Conservation (phyloP, 2,888 invertebrate species). For the Exocentrus adspersus region DNA sequence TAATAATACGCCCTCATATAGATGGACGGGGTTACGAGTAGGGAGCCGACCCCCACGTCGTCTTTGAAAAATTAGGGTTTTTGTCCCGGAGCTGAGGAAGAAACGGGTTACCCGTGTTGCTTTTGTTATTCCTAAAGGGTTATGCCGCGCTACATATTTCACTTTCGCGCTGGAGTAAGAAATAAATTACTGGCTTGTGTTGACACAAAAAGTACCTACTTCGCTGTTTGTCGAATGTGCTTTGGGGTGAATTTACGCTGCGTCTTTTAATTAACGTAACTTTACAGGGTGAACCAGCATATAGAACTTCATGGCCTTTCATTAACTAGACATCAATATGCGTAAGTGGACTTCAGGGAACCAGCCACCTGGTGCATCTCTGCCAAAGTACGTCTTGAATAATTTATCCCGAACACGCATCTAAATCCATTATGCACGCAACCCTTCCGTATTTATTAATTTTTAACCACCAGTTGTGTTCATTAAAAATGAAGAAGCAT, state of each 20-base stretch:
- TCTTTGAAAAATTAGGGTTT: constrained; percentile 19
- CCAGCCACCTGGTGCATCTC: neutral
- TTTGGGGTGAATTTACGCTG: too few species aligned
- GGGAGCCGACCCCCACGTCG: constrained; percentile 4
- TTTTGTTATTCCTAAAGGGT: neutral
- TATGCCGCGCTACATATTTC: neutral
- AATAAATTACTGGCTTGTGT: too few species aligned
- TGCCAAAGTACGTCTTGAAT: neutral
- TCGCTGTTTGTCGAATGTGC: too few species aligned
- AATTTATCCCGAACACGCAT: constrained; percentile 4
- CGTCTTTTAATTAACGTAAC: too few species aligned
- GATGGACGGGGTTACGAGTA: constrained; percentile 5
- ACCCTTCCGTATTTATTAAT: constrained; percentile 9
- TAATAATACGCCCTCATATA: constrained; percentile 43
- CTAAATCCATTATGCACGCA: constrained; percentile 10
- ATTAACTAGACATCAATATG: neutral
- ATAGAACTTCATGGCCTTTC: too few species aligned
- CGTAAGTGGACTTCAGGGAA: neutral
- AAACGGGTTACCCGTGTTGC: neutral
- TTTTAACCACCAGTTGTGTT: constrained; percentile 3
- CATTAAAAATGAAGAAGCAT: constrained; percentile 19
- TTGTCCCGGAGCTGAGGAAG: constrained; percentile 3
- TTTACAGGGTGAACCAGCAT: too few species aligned
- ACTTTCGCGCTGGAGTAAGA: neutral
- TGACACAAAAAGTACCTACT: too few species aligned